These are phyloP conservation scores for Cyphomyrmex costatus DNA, from an alignment of 1,140 invertebrate species.

Conservation along the genomic window DNA sequence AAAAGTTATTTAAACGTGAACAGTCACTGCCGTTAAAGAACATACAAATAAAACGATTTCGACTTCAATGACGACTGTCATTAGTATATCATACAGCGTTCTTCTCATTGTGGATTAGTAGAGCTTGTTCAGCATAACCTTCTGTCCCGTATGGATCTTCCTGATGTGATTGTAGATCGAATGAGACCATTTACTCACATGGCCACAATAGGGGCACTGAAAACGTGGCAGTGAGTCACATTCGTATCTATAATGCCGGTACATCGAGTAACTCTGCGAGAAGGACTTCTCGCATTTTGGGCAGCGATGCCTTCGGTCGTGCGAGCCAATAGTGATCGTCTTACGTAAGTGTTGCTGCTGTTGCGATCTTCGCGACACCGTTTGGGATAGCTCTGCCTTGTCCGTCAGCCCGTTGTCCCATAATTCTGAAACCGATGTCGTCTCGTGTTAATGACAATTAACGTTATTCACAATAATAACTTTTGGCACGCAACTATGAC, in stretches of 20 bases:
- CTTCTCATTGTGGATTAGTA: constrained; percentile 38
- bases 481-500: not conserved
- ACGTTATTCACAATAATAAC: constrained; percentile 16
- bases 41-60: not conserved
- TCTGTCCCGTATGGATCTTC: constrained; percentile 79
- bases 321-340: not conserved
- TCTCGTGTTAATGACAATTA: constrained; percentile 44
- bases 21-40: not conserved
- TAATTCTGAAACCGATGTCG: constrained; percentile 75
- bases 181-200: constrained; percentile 82
- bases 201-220: constrained; percentile 87
- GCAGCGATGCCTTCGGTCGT: constrained; percentile 75
- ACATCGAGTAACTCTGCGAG: constrained; percentile 87
- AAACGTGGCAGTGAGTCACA: constrained; percentile 90
- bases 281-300: constrained; percentile 82
- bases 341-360: constrained; percentile 24
- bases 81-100: constrained; percentile 22
- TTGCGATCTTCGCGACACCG: not conserved
- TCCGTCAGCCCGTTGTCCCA: constrained; percentile 27
- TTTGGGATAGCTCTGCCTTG: not conserved
- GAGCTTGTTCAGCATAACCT: constrained; percentile 77
- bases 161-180: constrained; percentile 83
- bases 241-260: constrained; percentile 90
- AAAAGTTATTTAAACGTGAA: not conserved
- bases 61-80: constrained; percentile 7